Conservation (phyloP, 1,140 invertebrate species). For the Reticulitermes speratus region DNA sequence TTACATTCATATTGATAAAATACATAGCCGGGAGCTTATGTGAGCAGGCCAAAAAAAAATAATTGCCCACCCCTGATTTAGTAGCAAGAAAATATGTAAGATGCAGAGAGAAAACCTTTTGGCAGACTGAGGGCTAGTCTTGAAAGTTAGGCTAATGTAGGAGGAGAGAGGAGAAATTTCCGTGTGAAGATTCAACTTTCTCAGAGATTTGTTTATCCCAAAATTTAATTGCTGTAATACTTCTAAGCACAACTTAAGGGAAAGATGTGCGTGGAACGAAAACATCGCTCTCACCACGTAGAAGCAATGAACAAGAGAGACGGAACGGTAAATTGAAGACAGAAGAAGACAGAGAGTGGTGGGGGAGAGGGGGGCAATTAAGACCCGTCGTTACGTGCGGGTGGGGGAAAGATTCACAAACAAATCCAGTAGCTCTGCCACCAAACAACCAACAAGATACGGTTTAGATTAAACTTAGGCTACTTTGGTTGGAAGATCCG, state of each 20-base stretch:
- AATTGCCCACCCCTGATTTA: no score
- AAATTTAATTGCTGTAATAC: neutral
- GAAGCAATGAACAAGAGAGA: neutral
- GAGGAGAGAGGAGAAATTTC: no score
- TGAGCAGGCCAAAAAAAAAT: no score
- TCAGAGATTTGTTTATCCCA: neutral
- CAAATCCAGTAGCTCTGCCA: neutral
- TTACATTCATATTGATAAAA: no score
- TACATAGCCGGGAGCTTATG: no score
- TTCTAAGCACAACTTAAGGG: neutral
- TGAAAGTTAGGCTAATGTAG: no score
- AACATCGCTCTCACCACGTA: neutral
- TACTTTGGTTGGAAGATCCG: neutral
- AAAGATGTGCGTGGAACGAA: neutral
- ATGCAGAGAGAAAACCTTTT: no score
- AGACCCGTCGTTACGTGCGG: neutral
- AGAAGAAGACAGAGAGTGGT: neutral
- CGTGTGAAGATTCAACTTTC: no score
- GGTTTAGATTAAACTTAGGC: neutral
- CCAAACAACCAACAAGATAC: conserved; percentile 1
- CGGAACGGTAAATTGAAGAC: neutral
- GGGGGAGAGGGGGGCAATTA: neutral
- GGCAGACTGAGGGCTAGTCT: no score
- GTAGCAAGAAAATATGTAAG: no score
- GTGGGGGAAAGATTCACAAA: neutral